phyloP scores from a whole-genome alignment of 2,888 invertebrate genomes.

The Craniophora ligustri region DNA sequence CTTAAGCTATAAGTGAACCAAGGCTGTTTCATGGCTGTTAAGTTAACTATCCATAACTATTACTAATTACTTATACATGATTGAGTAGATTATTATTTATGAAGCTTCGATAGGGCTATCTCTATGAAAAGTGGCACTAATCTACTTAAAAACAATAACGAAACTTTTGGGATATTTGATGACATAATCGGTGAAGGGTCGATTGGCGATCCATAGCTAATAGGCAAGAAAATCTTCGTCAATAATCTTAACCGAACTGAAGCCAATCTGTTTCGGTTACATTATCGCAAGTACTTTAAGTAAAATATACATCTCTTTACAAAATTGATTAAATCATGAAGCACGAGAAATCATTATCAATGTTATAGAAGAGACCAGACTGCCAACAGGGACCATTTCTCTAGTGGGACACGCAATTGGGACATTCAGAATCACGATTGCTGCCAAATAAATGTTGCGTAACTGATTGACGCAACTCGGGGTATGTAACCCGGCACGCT shows the following conservation, averaged over 20 bases:
- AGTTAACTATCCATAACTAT: too few relatives aligned
- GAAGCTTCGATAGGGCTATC: not conserved
- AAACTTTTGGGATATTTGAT: too few relatives aligned
- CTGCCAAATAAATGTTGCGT: constrained; percentile 75
- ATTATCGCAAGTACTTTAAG: not conserved
- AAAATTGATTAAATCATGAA: constrained; percentile 6
- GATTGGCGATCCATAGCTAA: too few relatives aligned
- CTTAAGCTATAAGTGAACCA: not conserved
- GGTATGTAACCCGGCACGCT: constrained; percentile 44
- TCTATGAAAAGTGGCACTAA: too few relatives aligned
- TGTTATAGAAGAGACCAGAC: constrained; percentile 24
- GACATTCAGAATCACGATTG: constrained; percentile 53
- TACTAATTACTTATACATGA: not conserved
- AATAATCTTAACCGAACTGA: not conserved
- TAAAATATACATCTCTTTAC: not conserved
- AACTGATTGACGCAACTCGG: constrained; percentile 61
- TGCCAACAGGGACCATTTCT: constrained; percentile 28
- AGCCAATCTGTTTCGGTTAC: not conserved
- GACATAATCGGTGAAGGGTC: not conserved
- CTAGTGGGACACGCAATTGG: constrained; percentile 53
- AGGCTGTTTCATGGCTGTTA: not conserved
- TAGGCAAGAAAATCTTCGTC: not conserved
- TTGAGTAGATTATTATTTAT: not conserved
- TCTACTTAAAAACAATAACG: too few relatives aligned
- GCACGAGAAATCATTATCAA: constrained; percentile 18